Percentiles rank a stretch among this genome's conserved stretches.
Conservation (phyloP, 1,140 invertebrate species). For the Zaprionus camerounensis region DNA sequence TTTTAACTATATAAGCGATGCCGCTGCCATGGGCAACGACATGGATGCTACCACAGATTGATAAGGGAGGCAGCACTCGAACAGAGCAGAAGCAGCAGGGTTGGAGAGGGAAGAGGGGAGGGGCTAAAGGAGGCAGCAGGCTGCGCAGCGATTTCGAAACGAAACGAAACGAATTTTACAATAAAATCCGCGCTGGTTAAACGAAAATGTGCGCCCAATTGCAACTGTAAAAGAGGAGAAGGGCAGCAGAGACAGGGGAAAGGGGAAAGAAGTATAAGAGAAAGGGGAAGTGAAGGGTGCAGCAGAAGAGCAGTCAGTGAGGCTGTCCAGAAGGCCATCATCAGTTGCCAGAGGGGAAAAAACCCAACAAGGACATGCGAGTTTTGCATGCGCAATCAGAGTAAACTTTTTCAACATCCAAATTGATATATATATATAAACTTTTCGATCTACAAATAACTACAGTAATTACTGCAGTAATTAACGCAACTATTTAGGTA, state of each 20-base stretch:
- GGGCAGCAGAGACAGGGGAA: not conserved
- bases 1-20: conserved; percentile 50
- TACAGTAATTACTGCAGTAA: not conserved
- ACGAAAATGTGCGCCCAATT: conserved; percentile 42
- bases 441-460: not conserved
- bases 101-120: not conserved
- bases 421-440: not conserved
- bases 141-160: conserved; percentile 18
- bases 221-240: conserved; percentile 17
- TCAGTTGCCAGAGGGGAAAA: not conserved
- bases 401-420: not conserved
- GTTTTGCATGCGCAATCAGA: not conserved
- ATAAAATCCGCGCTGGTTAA: conserved; percentile 42
- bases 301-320: not conserved
- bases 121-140: not conserved
- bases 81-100: too few relatives aligned
- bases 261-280: not conserved
- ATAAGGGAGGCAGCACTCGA: not conserved
- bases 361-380: not conserved
- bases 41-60: conserved; percentile 20
- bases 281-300: not conserved
- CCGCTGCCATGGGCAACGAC: conserved; percentile 1
- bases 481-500: not conserved
- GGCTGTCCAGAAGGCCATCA: not conserved
- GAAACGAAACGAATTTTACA: conserved; percentile 50